Conservation (phyloP, 2,113 vertebrate genomes). For the Periophthalmus modestus region DNA sequence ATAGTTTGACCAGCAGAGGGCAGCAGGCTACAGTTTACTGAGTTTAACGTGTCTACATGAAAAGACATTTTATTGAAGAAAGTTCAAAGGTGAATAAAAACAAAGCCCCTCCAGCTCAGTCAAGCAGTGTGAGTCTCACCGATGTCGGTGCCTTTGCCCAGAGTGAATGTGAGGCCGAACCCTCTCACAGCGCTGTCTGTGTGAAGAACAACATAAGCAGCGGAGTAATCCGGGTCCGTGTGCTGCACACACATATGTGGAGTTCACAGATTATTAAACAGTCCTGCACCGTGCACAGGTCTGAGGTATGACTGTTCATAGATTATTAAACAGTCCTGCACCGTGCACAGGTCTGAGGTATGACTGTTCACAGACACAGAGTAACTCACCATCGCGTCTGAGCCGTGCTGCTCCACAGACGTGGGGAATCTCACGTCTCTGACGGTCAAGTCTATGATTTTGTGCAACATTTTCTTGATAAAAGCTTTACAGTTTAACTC, state of each 20-base stretch:
- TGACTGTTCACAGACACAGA: no score
- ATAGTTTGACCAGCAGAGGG: conserved; percentile 42
- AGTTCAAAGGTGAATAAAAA: no score
- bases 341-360: no score
- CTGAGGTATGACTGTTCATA: no score
- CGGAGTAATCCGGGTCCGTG: conserved; percentile 86
- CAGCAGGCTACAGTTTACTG: background rate
- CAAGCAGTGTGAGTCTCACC: conserved; percentile 66
- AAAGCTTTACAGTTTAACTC: no score
- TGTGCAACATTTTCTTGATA: conserved; percentile 33
- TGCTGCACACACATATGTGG: conserved; percentile 68
- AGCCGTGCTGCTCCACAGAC: conserved; percentile 74
- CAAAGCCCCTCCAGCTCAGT: background rate
- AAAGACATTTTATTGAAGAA: background rate
- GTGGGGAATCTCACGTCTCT: conserved; percentile 78
- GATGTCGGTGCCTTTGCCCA: conserved; percentile 86
- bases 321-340: background rate
- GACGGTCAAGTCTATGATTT: conserved; percentile 50
- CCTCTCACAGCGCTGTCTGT: conserved; percentile 73
- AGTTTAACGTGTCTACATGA: background rate
- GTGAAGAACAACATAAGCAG: conserved; percentile 81
- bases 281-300: background rate
- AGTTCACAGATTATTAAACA: background rate
- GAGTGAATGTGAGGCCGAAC: conserved; percentile 83
- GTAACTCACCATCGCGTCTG: conserved; percentile 75